Evolutionary conservation across 2,888 invertebrate species (phyloP).

Genomic region (Dendrolimus pini): DNA sequence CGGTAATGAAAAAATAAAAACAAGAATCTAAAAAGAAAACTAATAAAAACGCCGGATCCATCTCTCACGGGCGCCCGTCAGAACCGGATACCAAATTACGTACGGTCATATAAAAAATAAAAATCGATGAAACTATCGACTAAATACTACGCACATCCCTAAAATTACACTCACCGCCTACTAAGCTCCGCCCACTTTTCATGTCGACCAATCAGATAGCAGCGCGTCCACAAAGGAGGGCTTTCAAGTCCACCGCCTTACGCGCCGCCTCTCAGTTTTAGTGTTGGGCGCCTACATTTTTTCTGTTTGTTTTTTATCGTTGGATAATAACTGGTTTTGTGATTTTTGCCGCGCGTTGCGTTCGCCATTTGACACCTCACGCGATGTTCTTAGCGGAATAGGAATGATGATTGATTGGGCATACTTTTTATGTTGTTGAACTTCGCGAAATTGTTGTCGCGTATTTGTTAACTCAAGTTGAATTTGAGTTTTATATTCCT

Average conservation of each 20-base stretch:
- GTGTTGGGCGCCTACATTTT: conserved; percentile 64
- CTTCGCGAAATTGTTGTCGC: neutral
- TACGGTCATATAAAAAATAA: conserved; percentile 42
- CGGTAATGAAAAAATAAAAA: conserved; percentile 14
- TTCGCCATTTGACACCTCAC: conserved; percentile 53
- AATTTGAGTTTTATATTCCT: no score
- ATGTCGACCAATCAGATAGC: conserved; percentile 44
- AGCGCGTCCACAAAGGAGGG: conserved; percentile 36
- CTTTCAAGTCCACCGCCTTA: conserved; percentile 41
- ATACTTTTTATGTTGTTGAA: neutral
- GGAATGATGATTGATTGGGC: conserved; percentile 14
- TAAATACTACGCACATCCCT: conserved; percentile 53
- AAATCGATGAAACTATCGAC: conserved; percentile 61
- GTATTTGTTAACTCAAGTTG: no score
- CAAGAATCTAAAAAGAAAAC: neutral
- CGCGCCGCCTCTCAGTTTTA: conserved; percentile 33
- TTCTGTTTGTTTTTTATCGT: conserved; percentile 50
- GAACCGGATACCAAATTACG: conserved; percentile 39
- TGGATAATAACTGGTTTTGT: conserved; percentile 40
- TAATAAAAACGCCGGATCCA: conserved; percentile 22
- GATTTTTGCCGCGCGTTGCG: conserved; percentile 27
- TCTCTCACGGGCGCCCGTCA: conserved; percentile 32
- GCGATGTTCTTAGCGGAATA: conserved; percentile 29
- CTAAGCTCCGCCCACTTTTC: conserved; percentile 42
- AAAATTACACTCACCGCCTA: conserved; percentile 38